These are phyloP conservation scores for Morbakka virulenta DNA, from an alignment of 30 jellyfish, hydroid and myxozoan genomes.

Conservation along the genomic window DNA sequence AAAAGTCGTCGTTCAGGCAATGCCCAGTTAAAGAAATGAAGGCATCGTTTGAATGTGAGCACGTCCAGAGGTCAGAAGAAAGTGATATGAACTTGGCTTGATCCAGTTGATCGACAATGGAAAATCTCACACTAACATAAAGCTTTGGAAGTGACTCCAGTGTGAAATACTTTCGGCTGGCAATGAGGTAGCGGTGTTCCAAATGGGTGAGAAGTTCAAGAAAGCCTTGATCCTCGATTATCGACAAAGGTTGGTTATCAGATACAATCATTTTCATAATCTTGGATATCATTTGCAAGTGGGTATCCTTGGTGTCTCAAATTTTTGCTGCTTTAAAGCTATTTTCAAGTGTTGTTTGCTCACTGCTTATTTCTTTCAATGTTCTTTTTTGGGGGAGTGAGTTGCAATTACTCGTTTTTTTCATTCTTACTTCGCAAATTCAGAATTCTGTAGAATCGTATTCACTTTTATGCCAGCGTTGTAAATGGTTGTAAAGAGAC, in stretches of 20 bases:
- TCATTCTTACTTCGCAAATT: background rate
- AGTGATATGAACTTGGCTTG: constrained; percentile 49
- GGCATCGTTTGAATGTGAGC: constrained; percentile 65
- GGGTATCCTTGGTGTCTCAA: constrained; percentile 35
- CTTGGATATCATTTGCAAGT: constrained; percentile 22
- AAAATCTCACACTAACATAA: constrained; percentile 9
- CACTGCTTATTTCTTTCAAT: constrained; percentile 23
- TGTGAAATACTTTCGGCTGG: constrained; percentile 39
- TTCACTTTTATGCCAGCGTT: constrained; percentile 34
- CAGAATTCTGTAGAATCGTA: constrained; percentile 18
- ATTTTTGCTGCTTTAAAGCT: constrained; percentile 15
- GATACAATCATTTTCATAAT: constrained; percentile 49
- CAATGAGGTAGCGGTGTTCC: constrained; percentile 47
- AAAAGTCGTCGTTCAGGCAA: constrained; percentile 54
- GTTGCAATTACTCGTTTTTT: background rate
- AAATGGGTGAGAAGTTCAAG: constrained; percentile 41
- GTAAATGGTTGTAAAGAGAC: constrained; percentile 49
- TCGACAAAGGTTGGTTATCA: constrained; percentile 62
- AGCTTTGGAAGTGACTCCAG: constrained; percentile 32
- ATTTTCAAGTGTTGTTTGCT: constrained; percentile 23
- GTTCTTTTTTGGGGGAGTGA: constrained; percentile 22
- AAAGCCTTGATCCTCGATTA: constrained; percentile 60
- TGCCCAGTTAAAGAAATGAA: constrained; percentile 53
- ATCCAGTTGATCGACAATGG: constrained; percentile 30
- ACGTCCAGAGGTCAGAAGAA: constrained; percentile 73